Evolutionary conservation across 1,140 invertebrate species (phyloP).

Genomic region (Temnothorax curvispinosus): DNA sequence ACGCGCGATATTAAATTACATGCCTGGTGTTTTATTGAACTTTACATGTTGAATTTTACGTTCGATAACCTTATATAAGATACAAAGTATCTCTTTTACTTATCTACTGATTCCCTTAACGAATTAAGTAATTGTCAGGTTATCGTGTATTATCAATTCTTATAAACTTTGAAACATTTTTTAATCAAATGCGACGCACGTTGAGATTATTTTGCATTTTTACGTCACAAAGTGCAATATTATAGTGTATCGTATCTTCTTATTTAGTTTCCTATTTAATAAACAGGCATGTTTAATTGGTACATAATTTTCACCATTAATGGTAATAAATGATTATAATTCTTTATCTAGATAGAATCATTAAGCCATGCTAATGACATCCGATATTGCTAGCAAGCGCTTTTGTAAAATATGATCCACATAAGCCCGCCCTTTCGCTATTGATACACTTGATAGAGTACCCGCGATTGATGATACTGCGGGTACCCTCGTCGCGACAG

Average conservation of each 20-base stretch:
- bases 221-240: not conserved
- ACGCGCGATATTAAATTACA: not conserved
- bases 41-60: not conserved
- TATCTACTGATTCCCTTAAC: not conserved
- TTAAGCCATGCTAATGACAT: slow-evolving; percentile 8
- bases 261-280: not conserved
- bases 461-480: slow-evolving; percentile 64
- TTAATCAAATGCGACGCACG: not conserved
- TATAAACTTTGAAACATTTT: not conserved
- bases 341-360: not conserved
- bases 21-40: not conserved
- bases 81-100: not conserved
- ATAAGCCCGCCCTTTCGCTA: not conserved
- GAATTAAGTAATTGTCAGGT: not conserved
- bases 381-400: not conserved
- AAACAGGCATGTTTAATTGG: not conserved
- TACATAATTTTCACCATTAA: not conserved
- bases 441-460: slow-evolving; percentile 31
- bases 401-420: slow-evolving; percentile 33
- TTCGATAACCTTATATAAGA: not conserved
- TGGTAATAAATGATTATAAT: not conserved
- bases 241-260: not conserved
- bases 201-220: not conserved
- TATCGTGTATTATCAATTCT: not conserved
- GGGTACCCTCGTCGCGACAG: slow-evolving; percentile 30